These are phyloP conservation scores for Gnathochromis pfefferi DNA, from an alignment of 2,113 vertebrate species.

Conservation along the genomic window DNA sequence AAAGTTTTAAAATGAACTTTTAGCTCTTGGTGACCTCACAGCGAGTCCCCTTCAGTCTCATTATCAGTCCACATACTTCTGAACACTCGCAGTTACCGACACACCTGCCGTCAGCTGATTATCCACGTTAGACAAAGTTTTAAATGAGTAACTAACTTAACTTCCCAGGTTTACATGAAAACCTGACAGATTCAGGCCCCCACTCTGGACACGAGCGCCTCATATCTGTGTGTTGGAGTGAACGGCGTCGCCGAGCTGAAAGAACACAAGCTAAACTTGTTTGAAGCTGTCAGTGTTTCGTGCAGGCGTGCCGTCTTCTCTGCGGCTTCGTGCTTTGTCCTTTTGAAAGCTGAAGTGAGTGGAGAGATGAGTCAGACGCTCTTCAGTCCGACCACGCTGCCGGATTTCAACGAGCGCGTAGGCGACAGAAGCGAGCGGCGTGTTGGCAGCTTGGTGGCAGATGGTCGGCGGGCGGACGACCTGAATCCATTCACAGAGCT, in stretches of 20 bases:
- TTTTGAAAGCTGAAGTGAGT: not conserved
- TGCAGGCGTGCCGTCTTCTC: not conserved
- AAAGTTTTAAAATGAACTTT: not conserved
- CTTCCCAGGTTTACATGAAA: rapidly evolving
- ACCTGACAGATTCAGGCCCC: not conserved
- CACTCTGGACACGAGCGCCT: not conserved
- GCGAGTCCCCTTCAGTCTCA: not conserved
- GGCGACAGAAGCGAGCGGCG: not conserved
- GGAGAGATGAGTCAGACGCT: not conserved
- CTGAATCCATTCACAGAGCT: constrained; percentile 3
- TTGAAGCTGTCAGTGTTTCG: not conserved
- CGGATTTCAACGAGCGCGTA: not conserved
- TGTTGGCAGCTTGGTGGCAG: not conserved
- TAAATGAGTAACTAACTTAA: rapidly evolving
- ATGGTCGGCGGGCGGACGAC: constrained; percentile 1
- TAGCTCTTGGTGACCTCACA: not conserved
- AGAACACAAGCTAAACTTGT: not conserved
- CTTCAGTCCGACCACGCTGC: constrained; percentile 14
- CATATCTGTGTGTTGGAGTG: not conserved
- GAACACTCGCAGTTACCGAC: not conserved
- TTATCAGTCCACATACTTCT: not conserved
- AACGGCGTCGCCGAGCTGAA: not conserved
- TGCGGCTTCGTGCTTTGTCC: not conserved
- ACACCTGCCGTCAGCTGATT: rapidly evolving
- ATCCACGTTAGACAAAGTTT: not conserved